Conservation (phyloP, 1,140 invertebrate species). For the Conus ventricosus region DNA sequence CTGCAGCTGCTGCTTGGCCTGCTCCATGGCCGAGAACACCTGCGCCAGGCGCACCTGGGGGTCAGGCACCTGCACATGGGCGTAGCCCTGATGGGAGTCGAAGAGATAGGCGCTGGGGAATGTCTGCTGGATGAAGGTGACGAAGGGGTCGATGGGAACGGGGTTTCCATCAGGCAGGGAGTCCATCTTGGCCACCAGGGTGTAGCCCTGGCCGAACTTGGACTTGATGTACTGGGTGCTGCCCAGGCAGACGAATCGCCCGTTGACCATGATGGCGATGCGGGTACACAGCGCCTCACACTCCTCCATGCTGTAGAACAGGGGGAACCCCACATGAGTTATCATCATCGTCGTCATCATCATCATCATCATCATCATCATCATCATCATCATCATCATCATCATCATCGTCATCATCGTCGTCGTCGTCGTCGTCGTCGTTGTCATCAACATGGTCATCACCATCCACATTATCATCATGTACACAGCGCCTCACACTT, state of each 20-base stretch:
- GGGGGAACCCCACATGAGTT: not conserved
- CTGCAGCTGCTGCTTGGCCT: constrained; percentile 75
- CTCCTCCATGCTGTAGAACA: constrained; percentile 75
- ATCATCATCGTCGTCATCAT: not conserved
- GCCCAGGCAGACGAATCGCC: constrained; percentile 73
- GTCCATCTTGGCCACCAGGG: constrained; percentile 68
- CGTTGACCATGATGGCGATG: constrained; percentile 77
- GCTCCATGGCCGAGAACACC: constrained; percentile 81
- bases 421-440: not conserved
- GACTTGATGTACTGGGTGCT: constrained; percentile 76
- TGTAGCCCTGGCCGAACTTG: constrained; percentile 74
- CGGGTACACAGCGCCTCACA: constrained; percentile 77
- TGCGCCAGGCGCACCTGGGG: constrained; percentile 77
- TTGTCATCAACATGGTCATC: not conserved
- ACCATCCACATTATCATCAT: too few species aligned
- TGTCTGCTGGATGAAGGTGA: constrained; percentile 47
- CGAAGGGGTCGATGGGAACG: constrained; percentile 42
- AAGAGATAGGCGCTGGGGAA: constrained; percentile 74
- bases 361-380: not conserved
- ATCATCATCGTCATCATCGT: constrained; percentile 5
- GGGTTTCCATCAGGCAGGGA: constrained; percentile 20
- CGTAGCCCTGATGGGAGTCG: constrained; percentile 83
- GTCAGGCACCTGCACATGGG: constrained; percentile 74
- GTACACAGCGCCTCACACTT: constrained; percentile 73
- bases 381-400: not conserved